Evolutionary conservation across 2,888 invertebrate species (phyloP).

Genomic region (Adela reaumurella): DNA sequence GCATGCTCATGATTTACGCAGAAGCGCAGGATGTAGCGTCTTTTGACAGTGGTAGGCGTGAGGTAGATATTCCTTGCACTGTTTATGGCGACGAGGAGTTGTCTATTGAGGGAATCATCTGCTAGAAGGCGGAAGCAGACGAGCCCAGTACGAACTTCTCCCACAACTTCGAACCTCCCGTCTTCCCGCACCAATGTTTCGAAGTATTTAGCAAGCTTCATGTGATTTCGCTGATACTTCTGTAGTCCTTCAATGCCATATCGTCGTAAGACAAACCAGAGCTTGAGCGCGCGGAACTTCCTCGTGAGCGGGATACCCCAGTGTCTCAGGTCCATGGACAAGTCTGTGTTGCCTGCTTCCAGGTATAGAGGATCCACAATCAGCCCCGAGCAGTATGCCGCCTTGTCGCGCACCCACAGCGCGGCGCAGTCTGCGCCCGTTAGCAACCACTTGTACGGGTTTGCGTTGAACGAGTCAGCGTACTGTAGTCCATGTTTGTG

Average conservation of each 20-base stretch:
- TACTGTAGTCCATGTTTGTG: slow-evolving; percentile 65
- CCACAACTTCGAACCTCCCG: slow-evolving; percentile 70
- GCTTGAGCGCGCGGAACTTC: slow-evolving; percentile 78
- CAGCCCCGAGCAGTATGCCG: slow-evolving; percentile 76
- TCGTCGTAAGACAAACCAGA: slow-evolving; percentile 83
- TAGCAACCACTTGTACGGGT: slow-evolving; percentile 84
- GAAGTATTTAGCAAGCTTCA: slow-evolving; percentile 71
- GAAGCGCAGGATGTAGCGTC: slow-evolving; percentile 74
- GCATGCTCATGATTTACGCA: slow-evolving; percentile 80
- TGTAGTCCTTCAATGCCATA: slow-evolving; percentile 83
- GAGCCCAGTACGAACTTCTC: slow-evolving; percentile 70
- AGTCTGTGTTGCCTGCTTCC: slow-evolving; percentile 73
- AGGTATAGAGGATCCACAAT: slow-evolving; percentile 83
- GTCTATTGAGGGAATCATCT: slow-evolving; percentile 70
- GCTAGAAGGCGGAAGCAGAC: slow-evolving; percentile 75
- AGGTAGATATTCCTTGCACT: slow-evolving; percentile 81
- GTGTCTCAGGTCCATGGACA: slow-evolving; percentile 70
- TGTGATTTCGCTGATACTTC: slow-evolving; percentile 79
- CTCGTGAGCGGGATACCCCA: slow-evolving; percentile 86
- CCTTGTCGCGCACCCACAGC: slow-evolving; percentile 77
- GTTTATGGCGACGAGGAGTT: slow-evolving; percentile 74
- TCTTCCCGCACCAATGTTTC: slow-evolving; percentile 66
- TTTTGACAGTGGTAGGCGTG: slow-evolving; percentile 76
- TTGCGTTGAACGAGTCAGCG: slow-evolving; percentile 83
- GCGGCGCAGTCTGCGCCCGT: slow-evolving; percentile 84